A percentile compares a stretch with the other conserved stretches of the same genome.
phyloP scores from a whole-genome alignment of 1,140 invertebrate species.

The Saxidomus purpurata region DNA sequence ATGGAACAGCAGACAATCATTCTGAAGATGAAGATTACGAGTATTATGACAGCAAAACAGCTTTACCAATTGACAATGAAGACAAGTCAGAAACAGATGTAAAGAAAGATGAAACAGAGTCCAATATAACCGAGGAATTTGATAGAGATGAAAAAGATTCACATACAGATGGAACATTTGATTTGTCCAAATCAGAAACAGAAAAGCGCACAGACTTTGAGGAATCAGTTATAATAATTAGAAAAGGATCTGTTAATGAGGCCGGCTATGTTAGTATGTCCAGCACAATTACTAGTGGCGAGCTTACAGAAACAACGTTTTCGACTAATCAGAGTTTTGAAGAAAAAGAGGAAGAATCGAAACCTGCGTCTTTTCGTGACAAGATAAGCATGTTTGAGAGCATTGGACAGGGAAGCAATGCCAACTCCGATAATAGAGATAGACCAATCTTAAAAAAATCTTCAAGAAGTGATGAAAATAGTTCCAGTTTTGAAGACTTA shows the following conservation, averaged over 20 bases:
- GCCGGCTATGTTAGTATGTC: constrained; percentile 6
- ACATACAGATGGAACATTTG: neutral
- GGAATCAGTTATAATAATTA: constrained; percentile 5
- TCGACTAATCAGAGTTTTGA: neutral
- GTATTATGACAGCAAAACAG: neutral
- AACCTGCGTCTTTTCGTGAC: neutral
- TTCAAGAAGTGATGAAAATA: neutral
- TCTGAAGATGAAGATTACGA: neutral
- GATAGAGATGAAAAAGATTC: neutral
- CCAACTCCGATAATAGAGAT: neutral
- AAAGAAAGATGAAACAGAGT: neutral
- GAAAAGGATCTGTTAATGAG: neutral
- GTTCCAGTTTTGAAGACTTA: neutral
- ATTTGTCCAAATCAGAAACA: neutral
- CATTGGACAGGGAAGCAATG: neutral
- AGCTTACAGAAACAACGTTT: neutral
- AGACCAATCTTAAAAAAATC: neutral
- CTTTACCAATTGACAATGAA: neutral
- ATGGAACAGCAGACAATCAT: neutral
- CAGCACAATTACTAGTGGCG: neutral
- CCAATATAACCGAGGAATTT: neutral
- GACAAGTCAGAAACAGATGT: neutral
- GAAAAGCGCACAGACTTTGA: neutral
- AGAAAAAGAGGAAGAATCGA: neutral
- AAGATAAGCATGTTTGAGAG: constrained; percentile 14